Conservation (phyloP, 2,113 vertebrate species). For the Anser brachyrhynchus region DNA sequence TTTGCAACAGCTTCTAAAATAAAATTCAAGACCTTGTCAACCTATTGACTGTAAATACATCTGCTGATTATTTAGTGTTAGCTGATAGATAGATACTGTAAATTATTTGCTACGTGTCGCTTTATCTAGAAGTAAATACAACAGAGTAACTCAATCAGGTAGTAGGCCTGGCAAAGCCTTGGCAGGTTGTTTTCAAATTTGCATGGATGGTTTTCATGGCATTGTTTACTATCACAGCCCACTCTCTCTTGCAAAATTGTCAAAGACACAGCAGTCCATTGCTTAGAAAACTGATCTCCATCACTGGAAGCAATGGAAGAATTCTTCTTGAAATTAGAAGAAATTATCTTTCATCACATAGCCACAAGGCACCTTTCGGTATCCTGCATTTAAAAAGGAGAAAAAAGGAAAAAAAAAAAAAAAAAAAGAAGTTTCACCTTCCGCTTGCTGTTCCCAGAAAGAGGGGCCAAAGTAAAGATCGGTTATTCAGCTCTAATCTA, state of each 20-base stretch:
- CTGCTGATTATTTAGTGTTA: slow-evolving; percentile 1
- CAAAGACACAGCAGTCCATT: background rate
- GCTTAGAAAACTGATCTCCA: background rate
- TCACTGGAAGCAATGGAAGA: background rate
- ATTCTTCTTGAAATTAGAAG: background rate
- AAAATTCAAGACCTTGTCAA: background rate
- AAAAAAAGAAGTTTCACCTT: background rate
- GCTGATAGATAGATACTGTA: background rate
- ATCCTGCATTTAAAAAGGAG: background rate
- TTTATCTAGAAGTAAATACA: background rate
- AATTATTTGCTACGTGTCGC: background rate
- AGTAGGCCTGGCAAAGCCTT: background rate
- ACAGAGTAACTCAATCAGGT: background rate
- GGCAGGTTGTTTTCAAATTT: background rate
- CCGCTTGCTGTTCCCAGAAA: background rate
- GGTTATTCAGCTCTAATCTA: background rate
- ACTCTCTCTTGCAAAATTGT: background rate
- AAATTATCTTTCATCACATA: background rate
- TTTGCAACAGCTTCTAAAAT: background rate
- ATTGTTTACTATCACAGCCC: background rate
- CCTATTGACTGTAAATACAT: background rate
- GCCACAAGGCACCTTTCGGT: background rate
- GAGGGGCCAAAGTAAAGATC: background rate
- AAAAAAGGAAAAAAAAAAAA: too few species aligned
- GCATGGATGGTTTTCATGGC: background rate